Base-by-base conservation (phyloP, 2,888 invertebrate species). In the Drosophila nigritarsus region DNA sequence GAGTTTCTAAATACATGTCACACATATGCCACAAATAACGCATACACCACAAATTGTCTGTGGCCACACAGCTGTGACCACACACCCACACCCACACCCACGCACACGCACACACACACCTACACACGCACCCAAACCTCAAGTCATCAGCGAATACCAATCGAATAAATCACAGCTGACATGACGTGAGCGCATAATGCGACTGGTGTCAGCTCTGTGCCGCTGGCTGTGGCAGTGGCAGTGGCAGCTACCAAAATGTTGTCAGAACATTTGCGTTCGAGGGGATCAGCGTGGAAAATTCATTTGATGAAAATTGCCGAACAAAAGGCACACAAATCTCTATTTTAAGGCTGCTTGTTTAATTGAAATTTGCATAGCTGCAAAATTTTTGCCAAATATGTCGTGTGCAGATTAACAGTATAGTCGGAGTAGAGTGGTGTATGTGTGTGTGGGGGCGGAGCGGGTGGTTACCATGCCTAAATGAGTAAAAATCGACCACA, bases 281-380 rank as follows among this genome's bases (percentile, higher is more conserved):
- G 72, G 74, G 75, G 76, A 73, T 66, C 65, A 69, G 65, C 66
- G 69, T 59, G 69, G 40, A 55, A 75, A 75, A 73, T 66, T 65
- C 73, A 63, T 42, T 65, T 78, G 78, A 73, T 75, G 81, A 75
- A 82, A 84, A 55, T 55, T 36, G n/a, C 27, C n/a, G n/a, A 38
- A 55, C 38, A 55, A 38, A 55, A 29, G 27, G n/a, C 38, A 30
- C 34, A 56, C 3, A 45, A 24, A 45, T 45, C 45, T 48, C 53
- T 53, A 58, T 62, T 55, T 56, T 27, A 13, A 27, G 63, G 53
- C 30, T 34, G 49, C 61, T 75, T 73, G 64, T 78, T 75, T 81
- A 83, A 86, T 83, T 82, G 80, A 83, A 83, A 83, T 83, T 80
- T 78, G 72, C 85, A 85, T 83, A 73, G 68, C 59, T 77, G 74